Evolutionary conservation across 1,140 invertebrate species (phyloP).

Genomic region (Antheraea mylitta): DNA sequence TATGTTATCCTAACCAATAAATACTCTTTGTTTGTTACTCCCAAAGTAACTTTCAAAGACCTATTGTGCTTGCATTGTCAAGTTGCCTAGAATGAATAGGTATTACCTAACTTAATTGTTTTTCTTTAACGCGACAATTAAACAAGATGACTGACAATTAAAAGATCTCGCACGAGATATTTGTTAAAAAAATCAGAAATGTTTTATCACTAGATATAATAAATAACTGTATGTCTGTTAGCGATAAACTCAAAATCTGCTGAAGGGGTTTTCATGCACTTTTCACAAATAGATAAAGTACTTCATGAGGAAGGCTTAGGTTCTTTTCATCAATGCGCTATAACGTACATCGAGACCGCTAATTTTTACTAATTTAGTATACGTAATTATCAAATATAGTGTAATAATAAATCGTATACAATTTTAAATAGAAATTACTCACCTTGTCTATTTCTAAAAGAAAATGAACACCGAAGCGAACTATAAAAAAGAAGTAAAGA

Average conservation of each 20-base stretch:
- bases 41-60: not conserved
- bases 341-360: too few species aligned
- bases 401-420: not conserved
- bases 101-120: conserved; percentile 2
- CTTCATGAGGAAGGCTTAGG: too few species aligned
- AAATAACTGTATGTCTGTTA: too few species aligned
- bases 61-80: not conserved
- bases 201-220: too few species aligned
- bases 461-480: conserved; percentile 18
- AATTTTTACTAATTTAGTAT: too few species aligned
- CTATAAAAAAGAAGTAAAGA: conserved; percentile 17
- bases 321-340: too few species aligned
- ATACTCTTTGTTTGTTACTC: not conserved
- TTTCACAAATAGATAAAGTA: too few species aligned
- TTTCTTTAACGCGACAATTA: not conserved
- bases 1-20: not conserved
- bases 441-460: conserved; percentile 21
- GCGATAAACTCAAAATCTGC: too few species aligned
- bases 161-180: not conserved
- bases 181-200: too few species aligned
- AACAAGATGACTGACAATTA: not conserved
- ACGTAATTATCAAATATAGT: not conserved
- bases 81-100: not conserved
- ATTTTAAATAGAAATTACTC: conserved; percentile 5
- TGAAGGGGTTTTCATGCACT: too few species aligned